These are phyloP conservation scores for Gavialis gangeticus DNA, from an alignment of 2,113 vertebrate species.

Conservation along the genomic window DNA sequence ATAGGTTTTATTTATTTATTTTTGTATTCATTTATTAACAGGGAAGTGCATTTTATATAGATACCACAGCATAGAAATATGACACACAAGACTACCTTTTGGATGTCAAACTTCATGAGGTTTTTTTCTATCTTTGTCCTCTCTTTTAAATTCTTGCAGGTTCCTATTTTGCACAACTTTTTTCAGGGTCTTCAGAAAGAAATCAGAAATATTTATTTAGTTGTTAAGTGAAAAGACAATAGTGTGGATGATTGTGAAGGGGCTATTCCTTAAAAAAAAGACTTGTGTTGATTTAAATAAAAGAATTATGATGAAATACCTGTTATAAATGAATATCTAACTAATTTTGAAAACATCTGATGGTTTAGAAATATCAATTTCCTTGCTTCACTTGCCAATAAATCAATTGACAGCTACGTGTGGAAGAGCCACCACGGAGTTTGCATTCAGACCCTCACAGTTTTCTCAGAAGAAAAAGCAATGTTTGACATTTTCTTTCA, in stretches of 20 bases:
- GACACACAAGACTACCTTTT: background rate
- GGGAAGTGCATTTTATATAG: background rate
- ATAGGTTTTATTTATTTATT: accelerated
- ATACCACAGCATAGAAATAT: background rate
- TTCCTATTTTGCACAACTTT: background rate
- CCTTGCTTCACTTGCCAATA: background rate
- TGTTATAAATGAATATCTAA: background rate
- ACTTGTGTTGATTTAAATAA: background rate
- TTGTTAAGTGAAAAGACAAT: accelerated
- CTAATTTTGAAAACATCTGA: background rate
- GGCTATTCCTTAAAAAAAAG: background rate
- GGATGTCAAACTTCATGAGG: accelerated
- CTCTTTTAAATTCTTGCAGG: background rate
- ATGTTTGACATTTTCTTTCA: constrained; percentile 26
- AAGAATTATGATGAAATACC: background rate
- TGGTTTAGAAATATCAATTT: background rate
- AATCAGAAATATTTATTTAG: too few relatives aligned
- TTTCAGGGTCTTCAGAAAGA: background rate
- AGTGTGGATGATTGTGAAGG: background rate
- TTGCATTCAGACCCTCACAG: background rate
- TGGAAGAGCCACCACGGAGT: background rate
- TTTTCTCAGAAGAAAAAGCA: constrained; percentile 16
- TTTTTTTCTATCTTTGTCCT: accelerated
- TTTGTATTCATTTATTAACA: background rate
- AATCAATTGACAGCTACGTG: background rate